These are phyloP conservation scores for Stichodactyla mertensii DNA, from an alignment of 64 coral and sea anemone genomes.

Conservation along the genomic window DNA sequence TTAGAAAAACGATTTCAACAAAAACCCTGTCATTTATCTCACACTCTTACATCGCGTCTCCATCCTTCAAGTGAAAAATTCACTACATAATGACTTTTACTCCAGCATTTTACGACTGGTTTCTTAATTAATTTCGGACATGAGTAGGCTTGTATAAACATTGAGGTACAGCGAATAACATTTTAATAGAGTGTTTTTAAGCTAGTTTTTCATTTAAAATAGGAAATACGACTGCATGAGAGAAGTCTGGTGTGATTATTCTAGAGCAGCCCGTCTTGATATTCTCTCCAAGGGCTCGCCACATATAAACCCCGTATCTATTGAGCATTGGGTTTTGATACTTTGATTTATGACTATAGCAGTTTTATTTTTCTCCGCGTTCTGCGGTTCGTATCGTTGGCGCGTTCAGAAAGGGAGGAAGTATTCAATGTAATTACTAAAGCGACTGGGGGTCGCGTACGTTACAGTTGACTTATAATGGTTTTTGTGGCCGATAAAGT, in stretches of 20 bases:
- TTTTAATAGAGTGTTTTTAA: constrained; percentile 10
- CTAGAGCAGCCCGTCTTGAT: neutral
- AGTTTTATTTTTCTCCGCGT: neutral
- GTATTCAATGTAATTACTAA: neutral
- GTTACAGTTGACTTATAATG: constrained; percentile 12
- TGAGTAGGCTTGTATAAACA: neutral
- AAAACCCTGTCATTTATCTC: neutral
- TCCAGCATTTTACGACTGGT: constrained; percentile 6
- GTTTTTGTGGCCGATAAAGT: constrained; percentile 16
- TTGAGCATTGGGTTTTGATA: neutral
- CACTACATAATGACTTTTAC: constrained; percentile 6
- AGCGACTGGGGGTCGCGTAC: constrained; percentile 9
- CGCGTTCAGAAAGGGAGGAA: neutral
- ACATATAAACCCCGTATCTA: neutral
- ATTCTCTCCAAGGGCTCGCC: neutral
- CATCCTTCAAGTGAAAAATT: neutral
- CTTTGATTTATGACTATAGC: neutral
- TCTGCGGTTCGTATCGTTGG: constrained; percentile 1
- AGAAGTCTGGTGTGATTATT: neutral
- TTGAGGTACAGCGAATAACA: constrained; percentile 1
- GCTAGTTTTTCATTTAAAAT: constrained; percentile 4
- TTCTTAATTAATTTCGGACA: constrained; percentile 26
- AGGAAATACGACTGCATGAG: neutral
- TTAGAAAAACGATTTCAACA: neutral
- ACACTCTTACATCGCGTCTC: neutral